Evolutionary conservation across 2,888 invertebrate genomes (phyloP).

Genomic region (Colletes collaris): DNA sequence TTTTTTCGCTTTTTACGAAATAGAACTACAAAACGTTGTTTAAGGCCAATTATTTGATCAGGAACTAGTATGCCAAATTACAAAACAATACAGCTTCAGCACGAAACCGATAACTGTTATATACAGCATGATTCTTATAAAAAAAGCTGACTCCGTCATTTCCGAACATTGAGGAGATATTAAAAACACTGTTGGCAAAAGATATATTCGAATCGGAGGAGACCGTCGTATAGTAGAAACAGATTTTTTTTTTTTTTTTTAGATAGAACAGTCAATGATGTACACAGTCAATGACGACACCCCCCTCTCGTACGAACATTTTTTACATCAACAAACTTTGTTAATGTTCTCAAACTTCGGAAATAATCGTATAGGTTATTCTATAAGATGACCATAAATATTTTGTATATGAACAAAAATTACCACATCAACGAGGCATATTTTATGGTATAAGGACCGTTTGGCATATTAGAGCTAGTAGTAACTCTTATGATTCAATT

Average conservation of each 20-base stretch:
- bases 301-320: background rate
- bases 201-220: background rate
- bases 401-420: conserved; percentile 30
- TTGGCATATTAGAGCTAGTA: conserved; percentile 46
- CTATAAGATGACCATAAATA: conserved; percentile 6
- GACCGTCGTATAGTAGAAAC: too few species aligned
- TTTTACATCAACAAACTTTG: background rate
- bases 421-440: conserved; percentile 52
- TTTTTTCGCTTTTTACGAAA: conserved; percentile 15
- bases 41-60: conserved; percentile 60
- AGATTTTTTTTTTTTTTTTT: too few species aligned
- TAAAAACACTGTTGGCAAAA: background rate
- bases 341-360: background rate
- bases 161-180: background rate
- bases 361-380: conserved; percentile 1
- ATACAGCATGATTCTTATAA: conserved; percentile 12
- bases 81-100: conserved; percentile 53
- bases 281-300: too few species aligned
- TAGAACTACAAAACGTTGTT: conserved; percentile 48
- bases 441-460: conserved; percentile 51
- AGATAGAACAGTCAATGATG: too few species aligned
- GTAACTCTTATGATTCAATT: conserved; percentile 65
- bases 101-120: conserved; percentile 29
- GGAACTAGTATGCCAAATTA: conserved; percentile 64
- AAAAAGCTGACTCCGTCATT: background rate